Evolutionary conservation across 1,140 invertebrate genomes (phyloP).

Genomic region (Pseudoatta argentina): DNA sequence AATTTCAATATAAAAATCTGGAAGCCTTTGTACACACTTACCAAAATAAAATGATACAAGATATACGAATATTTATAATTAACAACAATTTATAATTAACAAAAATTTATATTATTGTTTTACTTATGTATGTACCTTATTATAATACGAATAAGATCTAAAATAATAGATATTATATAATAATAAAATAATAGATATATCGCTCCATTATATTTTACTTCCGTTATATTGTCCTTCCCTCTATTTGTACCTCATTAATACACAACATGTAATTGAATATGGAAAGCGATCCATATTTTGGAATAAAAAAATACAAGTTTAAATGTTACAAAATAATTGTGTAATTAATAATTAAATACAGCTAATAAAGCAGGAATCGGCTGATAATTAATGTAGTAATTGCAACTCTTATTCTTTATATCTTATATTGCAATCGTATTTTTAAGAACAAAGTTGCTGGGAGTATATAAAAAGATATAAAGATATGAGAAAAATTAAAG

Average conservation of each 20-base stretch:
- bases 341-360: too few relatives aligned
- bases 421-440: too few relatives aligned
- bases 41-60: background rate
- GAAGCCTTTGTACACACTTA: background rate
- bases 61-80: background rate
- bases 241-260: conserved; percentile 4
- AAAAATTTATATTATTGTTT: conserved; percentile 4
- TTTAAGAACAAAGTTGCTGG: too few relatives aligned
- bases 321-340: conserved; percentile 1
- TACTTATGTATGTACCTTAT: background rate
- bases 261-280: background rate
- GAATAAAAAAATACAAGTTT: conserved; percentile 6
- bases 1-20: background rate
- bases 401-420: too few relatives aligned
- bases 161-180: conserved; percentile 8
- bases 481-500: too few relatives aligned
- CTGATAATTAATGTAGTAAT: too few relatives aligned
- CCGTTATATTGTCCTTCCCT: conserved; percentile 1
- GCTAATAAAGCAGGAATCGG: too few relatives aligned
- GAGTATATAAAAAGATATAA: too few relatives aligned
- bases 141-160: background rate
- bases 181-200: background rate
- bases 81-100: background rate
- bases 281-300: conserved; percentile 7
- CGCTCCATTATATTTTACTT: conserved; percentile 11